These are phyloP conservation scores for Diuraphis noxia DNA, from an alignment of 1,140 invertebrate species.

Conservation along the genomic window DNA sequence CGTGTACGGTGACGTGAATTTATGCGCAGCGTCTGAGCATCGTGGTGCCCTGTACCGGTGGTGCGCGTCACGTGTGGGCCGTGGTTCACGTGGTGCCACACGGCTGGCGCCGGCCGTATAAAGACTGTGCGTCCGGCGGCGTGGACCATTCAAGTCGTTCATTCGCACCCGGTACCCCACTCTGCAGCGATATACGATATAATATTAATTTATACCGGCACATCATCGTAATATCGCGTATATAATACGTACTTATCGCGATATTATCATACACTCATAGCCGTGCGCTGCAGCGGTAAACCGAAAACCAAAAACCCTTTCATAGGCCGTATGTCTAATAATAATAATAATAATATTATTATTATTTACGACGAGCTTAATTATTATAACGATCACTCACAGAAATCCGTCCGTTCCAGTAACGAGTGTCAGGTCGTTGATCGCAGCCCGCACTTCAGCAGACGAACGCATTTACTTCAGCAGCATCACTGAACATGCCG, in stretches of 20 bases:
- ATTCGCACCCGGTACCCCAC: neutral
- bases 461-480: too few species aligned
- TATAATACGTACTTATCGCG: neutral
- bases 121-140: neutral
- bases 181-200: neutral
- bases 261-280: neutral
- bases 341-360: too few species aligned
- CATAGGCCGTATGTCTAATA: too few species aligned
- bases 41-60: neutral
- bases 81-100: neutral
- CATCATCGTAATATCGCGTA: neutral
- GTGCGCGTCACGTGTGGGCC: neutral
- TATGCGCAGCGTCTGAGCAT: neutral
- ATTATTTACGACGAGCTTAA: neutral
- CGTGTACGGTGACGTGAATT: neutral
- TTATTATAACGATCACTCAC: neutral
- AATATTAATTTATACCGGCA: too few species aligned
- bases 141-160: neutral
- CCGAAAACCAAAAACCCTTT: neutral
- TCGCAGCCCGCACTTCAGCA: too few species aligned
- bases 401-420: neutral
- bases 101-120: neutral
- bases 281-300: neutral
- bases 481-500: neutral
- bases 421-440: neutral